A percentile compares a stretch with the other conserved stretches of the same genome.
Evolutionary conservation across 2,888 invertebrate species (phyloP).

Genomic region (Mythimna vitellina): DNA sequence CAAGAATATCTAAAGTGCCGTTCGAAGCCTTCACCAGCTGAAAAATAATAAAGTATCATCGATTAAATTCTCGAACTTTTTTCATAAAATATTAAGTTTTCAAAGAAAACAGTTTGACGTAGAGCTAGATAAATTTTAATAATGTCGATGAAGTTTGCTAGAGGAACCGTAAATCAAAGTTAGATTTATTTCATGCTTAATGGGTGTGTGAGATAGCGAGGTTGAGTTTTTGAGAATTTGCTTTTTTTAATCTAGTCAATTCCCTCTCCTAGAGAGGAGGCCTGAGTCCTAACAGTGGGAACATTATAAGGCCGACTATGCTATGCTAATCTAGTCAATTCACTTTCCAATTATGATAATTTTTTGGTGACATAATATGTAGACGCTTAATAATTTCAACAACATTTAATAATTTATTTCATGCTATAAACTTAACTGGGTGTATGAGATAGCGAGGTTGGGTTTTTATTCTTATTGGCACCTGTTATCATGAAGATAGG

Average conservation of each 20-base stretch:
- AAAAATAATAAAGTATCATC: constrained; percentile 64
- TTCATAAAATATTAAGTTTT: constrained; percentile 37
- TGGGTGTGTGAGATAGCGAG: not conserved
- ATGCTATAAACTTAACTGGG: constrained; percentile 15
- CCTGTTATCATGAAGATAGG: constrained; percentile 5
- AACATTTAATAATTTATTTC: constrained; percentile 19
- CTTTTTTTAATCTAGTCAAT: too few species aligned
- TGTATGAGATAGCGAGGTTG: not conserved
- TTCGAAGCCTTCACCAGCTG: constrained; percentile 87
- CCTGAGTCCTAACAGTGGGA: too few species aligned
- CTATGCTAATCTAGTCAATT: too few species aligned
- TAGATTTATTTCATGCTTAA: constrained; percentile 16
- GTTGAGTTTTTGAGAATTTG: constrained; percentile 2
- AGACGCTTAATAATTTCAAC: too few species aligned
- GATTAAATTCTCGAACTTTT: constrained; percentile 23
- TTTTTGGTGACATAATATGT: not conserved
- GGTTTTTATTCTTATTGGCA: constrained; percentile 2
- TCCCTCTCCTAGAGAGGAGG: too few species aligned
- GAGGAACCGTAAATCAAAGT: constrained; percentile 34
- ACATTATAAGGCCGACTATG: too few species aligned
- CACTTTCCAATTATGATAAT: not conserved
- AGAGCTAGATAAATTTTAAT: constrained; percentile 30
- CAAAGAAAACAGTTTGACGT: constrained; percentile 21
- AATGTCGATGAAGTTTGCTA: constrained; percentile 34
- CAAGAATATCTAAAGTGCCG: constrained; percentile 82